Evolutionary conservation across 1,140 invertebrate species (phyloP).

Genomic region (Leucophenga varia): DNA sequence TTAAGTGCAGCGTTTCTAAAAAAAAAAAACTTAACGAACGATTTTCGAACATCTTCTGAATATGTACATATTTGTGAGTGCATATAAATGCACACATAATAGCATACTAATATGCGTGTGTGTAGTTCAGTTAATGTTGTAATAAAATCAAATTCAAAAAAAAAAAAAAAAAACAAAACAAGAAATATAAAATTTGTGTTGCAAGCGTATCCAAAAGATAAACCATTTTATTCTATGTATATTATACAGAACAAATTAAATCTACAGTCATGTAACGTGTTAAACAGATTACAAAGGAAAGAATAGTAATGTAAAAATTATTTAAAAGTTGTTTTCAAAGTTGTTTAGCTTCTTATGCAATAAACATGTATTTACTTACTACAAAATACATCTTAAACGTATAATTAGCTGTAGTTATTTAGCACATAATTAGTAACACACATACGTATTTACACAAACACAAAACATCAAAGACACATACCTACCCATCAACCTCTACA

Average conservation of each 20-base stretch:
- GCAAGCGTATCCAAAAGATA: constrained; percentile 13
- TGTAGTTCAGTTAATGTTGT: constrained; percentile 14
- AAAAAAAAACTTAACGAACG: not conserved
- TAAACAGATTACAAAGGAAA: constrained; percentile 13
- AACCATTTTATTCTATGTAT: constrained; percentile 14
- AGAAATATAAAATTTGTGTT: constrained; percentile 15
- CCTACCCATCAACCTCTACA: constrained; percentile 12
- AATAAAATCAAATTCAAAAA: too few relatives aligned
- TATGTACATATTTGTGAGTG: too few relatives aligned
- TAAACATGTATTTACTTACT: too few relatives aligned
- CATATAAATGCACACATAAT: too few relatives aligned
- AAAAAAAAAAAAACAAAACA: constrained; percentile 3
- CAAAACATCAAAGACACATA: constrained; percentile 21
- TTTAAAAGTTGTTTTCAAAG: constrained; percentile 27
- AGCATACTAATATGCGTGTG: not conserved
- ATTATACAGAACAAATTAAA: constrained; percentile 15
- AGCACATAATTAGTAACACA: constrained; percentile 30
- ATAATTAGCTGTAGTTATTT: constrained; percentile 34
- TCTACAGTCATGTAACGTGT: not conserved
- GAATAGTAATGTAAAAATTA: constrained; percentile 13
- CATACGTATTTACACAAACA: constrained; percentile 12
- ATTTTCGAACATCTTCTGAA: too few relatives aligned
- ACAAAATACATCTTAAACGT: constrained; percentile 25
- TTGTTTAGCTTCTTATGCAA: constrained; percentile 43
- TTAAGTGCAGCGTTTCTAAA: too few relatives aligned